Percentiles rank a stretch among this genome's conserved stretches.
Evolutionary conservation across 1,140 invertebrate genomes (phyloP).

Genomic region (Apis mellifera): Amel_HAv3.1 CM009934.2:8563501-8564000

Average conservation of each 20-base stretch:
- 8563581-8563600: too few species aligned
- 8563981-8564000: background rate
- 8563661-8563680: too few species aligned
- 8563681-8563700: too few species aligned
- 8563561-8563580: too few species aligned
- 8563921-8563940: background rate
- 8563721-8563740: background rate
- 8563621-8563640: too few species aligned
- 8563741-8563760: too few species aligned
- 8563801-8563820: conserved; percentile 47
- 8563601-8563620: too few species aligned
- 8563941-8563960: conserved; percentile 4
- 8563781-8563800: conserved; percentile 23
- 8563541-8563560: too few species aligned
- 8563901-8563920: conserved; percentile 32
- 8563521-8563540: too few species aligned
- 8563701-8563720: background rate
- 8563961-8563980: background rate
- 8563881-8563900: conserved; percentile 11
- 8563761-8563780: background rate
- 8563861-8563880: conserved; percentile 37
- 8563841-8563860: conserved; percentile 41
- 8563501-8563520: too few species aligned
- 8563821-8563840: conserved; percentile 49
- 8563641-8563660: too few species aligned